These are phyloP conservation scores for Caranx melampygus DNA, from an alignment of 2,113 vertebrate genomes.

Conservation along the genomic window DNA sequence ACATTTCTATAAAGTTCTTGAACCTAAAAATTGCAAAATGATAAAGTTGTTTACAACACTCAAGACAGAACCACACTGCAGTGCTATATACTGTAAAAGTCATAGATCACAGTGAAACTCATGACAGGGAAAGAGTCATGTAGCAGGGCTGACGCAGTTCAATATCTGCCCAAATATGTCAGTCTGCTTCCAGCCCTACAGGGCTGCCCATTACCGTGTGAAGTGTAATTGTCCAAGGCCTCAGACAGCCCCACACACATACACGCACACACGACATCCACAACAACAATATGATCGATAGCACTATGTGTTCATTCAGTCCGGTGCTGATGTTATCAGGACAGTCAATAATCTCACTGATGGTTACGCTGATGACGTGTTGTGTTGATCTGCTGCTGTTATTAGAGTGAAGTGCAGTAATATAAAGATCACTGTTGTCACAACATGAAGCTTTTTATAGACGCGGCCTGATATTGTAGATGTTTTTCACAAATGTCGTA, in stretches of 20 bases:
- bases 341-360: conserved; percentile 67
- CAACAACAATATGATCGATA: conserved; percentile 72
- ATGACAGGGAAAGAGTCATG: conserved; percentile 17
- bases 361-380: conserved; percentile 31
- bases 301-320: conserved; percentile 64
- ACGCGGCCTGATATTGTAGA: neutral
- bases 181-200: conserved; percentile 42
- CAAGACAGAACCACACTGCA: neutral
- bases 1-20: neutral
- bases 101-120: conserved; percentile 17
- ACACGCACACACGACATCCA: conserved; percentile 24
- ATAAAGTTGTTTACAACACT: neutral
- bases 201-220: conserved; percentile 49
- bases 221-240: conserved; percentile 51
- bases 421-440: conserved; percentile 22
- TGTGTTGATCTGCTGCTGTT: conserved; percentile 42
- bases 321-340: conserved; percentile 56
- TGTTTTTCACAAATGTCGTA: conserved; percentile 15
- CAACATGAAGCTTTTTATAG: conserved; percentile 48
- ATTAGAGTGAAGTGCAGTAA: conserved; percentile 40
- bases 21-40: neutral
- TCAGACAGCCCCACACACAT: conserved; percentile 29
- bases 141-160: conserved; percentile 6
- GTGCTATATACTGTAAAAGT: neutral
- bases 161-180: conserved; percentile 63